Base-by-base conservation (phyloP, 2,113 vertebrate species). In the Myotis davidii region DNA sequence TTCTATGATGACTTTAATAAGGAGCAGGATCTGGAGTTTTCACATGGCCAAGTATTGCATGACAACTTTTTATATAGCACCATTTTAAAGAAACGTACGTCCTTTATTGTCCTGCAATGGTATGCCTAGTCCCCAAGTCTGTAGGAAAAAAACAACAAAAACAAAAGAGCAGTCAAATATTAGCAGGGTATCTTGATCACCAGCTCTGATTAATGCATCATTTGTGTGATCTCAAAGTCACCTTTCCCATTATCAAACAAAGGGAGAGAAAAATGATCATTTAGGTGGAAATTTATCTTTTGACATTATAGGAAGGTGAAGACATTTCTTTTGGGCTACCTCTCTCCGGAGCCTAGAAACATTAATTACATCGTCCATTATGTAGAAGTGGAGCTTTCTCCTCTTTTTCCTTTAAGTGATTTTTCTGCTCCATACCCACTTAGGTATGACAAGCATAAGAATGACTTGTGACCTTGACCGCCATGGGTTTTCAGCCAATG, bases 171-270 rank as follows among this genome's bases (percentile, higher is more conserved):
- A 85, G 37, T 45, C 13, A 74, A 89, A 14, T 37, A 7, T 69
- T 37, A 93, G 16, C 9, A 6, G 1, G 11, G 0, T 67, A 52
- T 77, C 17, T 56, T 73, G 52, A 54, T 85, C 67, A 39, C 13
- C 29, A 69, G 4, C 34, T 29, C 9, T 72, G 48, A 69, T 9
- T 77, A 74, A 89, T 37, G 16, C 32, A 88, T 86, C 2, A 3
- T 52, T 85, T 52, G 42, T 56, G 69, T 65, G n/a, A 32, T 48
- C 91, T 88, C 59, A 72, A 59, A 37, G 61, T 96, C 34, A 94
- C 5, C 29, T 81, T 91, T 85, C 25, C 17, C 34, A 64, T 10
- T 5, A 5, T n/a, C 5, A 85, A 74, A 39, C 2, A 8, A 34
- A 92, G 70, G 74, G 18, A 45, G 16, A 93, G 48, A 65, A 88